Evolutionary conservation across 2,888 invertebrate species (phyloP).

Genomic region (Caradrina kadenii): DNA sequence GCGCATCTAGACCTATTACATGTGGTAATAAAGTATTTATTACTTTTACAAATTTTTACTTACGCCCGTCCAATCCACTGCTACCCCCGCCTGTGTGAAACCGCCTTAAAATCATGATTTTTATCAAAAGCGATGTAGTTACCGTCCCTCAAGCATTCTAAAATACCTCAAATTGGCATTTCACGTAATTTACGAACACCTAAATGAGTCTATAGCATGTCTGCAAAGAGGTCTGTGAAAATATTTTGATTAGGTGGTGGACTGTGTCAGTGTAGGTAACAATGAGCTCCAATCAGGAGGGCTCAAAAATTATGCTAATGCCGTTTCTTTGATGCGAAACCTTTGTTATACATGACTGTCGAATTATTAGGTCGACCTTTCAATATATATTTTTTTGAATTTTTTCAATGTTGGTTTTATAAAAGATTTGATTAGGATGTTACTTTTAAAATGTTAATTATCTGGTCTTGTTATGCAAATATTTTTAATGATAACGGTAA

Average conservation of each 20-base stretch:
- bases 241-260: conserved; percentile 55
- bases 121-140: not conserved
- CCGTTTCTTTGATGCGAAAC: conserved; percentile 51
- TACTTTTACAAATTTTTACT: no score
- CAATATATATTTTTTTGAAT: conserved; percentile 35
- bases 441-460: conserved; percentile 24
- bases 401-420: conserved; percentile 10
- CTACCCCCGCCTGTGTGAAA: not conserved
- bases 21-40: no score
- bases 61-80: no score
- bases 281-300: conserved; percentile 52
- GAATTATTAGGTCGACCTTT: conserved; percentile 45
- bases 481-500: no score
- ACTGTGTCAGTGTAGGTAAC: conserved; percentile 33
- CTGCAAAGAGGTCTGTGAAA: conserved; percentile 45
- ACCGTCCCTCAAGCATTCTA: not conserved
- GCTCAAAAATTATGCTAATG: conserved; percentile 58
- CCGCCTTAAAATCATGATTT: not conserved
- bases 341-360: conserved; percentile 59
- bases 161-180: conserved; percentile 34
- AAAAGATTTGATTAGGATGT: conserved; percentile 7
- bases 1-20: no score
- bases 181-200: conserved; percentile 29
- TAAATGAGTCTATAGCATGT: conserved; percentile 52
- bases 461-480: not conserved